Evolutionary conservation across 2,888 invertebrate species (phyloP).

Genomic region (Ochropleura plecta): DNA sequence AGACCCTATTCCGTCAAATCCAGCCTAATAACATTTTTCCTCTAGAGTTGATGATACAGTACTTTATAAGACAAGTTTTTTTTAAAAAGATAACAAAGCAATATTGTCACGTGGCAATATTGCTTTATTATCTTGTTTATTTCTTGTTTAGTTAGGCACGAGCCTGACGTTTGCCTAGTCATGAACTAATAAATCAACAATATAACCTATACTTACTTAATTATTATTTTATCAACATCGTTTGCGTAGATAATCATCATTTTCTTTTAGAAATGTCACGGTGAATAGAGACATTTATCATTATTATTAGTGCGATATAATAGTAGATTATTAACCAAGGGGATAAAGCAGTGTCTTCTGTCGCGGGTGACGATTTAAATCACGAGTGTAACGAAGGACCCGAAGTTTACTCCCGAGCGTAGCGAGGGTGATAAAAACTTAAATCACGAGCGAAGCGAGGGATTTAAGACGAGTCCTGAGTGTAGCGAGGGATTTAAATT

Average conservation of each 20-base stretch:
- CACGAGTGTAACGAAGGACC: too few relatives aligned
- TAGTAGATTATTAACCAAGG: too few relatives aligned
- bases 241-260: not conserved
- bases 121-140: not conserved
- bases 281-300: not conserved
- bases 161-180: not conserved
- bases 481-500: too few relatives aligned
- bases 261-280: not conserved
- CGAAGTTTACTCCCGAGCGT: too few relatives aligned
- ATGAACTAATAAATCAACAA: not conserved
- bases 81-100: not conserved
- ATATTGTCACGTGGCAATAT: not conserved
- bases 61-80: not conserved
- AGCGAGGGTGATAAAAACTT: too few relatives aligned
- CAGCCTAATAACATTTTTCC: not conserved
- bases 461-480: too few relatives aligned
- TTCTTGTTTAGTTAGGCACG: not conserved
- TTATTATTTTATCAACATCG: not conserved
- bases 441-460: too few relatives aligned
- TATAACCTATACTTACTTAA: not conserved
- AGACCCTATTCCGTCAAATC: not conserved
- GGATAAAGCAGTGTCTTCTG: too few relatives aligned
- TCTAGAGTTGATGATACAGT: not conserved
- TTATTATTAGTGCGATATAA: not conserved
- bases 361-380: too few relatives aligned